These are phyloP conservation scores for Acrobasis repandana DNA, from an alignment of 2,888 invertebrate genomes.

Conservation along the genomic window DNA sequence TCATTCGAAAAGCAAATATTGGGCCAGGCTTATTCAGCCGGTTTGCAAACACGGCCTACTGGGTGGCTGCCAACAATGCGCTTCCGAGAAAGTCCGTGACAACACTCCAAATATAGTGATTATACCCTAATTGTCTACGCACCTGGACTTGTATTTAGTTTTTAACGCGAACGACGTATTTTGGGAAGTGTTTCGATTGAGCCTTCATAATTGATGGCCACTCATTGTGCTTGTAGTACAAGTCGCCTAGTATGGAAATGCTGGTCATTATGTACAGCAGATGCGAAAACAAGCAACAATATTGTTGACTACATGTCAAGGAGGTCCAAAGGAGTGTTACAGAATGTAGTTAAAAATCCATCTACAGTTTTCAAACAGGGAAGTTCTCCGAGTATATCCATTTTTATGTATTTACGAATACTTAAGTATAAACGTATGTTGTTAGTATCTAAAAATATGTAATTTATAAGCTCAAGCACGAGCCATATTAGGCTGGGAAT, in stretches of 20 bases:
- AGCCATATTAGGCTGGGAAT: too few relatives aligned
- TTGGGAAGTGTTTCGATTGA: slow-evolving; percentile 49
- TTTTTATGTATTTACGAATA: too few relatives aligned
- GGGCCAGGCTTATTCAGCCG: slow-evolving; percentile 68
- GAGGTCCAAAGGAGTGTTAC: background rate
- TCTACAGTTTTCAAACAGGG: too few relatives aligned
- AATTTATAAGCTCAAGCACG: too few relatives aligned
- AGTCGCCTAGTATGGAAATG: slow-evolving; percentile 49
- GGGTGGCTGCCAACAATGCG: slow-evolving; percentile 75
- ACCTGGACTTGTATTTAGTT: slow-evolving; percentile 77
- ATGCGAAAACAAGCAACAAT: slow-evolving; percentile 28
- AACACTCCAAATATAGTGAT: slow-evolving; percentile 78
- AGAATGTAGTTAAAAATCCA: too few relatives aligned
- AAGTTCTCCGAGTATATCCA: too few relatives aligned
- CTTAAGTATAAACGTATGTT: too few relatives aligned
- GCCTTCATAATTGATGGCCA: slow-evolving; percentile 64
- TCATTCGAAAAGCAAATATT: slow-evolving; percentile 80
- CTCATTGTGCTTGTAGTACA: slow-evolving; percentile 56
- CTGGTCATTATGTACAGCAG: slow-evolving; percentile 33
- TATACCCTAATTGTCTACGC: slow-evolving; percentile 76
- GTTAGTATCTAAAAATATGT: too few relatives aligned
- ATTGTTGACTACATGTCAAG: background rate
- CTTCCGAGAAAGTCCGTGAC: slow-evolving; percentile 76
- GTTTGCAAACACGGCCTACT: slow-evolving; percentile 78
- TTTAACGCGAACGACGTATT: slow-evolving; percentile 67